Evolutionary conservation across 2,797 vertebrate genomes (phyloP).

Genomic region (Pseudochirops cupreus): DNA sequence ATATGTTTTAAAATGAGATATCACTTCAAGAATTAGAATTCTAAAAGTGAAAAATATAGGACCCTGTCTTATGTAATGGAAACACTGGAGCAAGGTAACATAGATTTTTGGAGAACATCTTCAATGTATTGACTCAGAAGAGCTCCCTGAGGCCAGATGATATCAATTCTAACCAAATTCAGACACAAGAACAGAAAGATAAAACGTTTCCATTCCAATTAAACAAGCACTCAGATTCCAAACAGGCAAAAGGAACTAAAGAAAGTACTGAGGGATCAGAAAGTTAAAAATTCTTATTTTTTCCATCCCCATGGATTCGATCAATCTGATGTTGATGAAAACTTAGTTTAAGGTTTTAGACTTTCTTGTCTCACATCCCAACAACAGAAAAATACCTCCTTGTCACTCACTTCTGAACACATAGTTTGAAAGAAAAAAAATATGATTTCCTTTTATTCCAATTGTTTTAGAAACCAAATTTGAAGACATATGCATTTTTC

Average conservation of each 20-base stretch:
- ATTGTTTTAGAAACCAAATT: not conserved
- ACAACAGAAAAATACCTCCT: not conserved
- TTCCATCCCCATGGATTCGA: not conserved
- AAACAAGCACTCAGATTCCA: not conserved
- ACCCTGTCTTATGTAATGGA: too few relatives aligned
- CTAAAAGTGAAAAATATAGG: constrained; percentile 14
- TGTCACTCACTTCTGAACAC: not conserved
- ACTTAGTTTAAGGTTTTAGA: not conserved
- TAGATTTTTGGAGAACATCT: too few relatives aligned
- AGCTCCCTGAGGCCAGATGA: too few relatives aligned
- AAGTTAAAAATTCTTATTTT: not conserved
- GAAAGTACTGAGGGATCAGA: not conserved
- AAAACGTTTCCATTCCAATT: not conserved
- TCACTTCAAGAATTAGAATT: constrained; percentile 25
- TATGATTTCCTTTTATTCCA: not conserved
- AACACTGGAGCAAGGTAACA: too few relatives aligned
- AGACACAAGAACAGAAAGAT: too few relatives aligned
- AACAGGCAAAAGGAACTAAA: not conserved
- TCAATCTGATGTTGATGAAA: not conserved
- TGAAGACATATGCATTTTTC: not conserved
- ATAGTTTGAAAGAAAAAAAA: not conserved
- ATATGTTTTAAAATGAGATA: constrained; percentile 41
- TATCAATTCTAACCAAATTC: too few relatives aligned
- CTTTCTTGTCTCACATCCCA: not conserved
- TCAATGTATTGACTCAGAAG: too few relatives aligned